Evolutionary conservation across 2,888 invertebrate species (phyloP), one percentile per base, ranked within the genome.

Genomic region (Coenonympha arcania): DNA sequence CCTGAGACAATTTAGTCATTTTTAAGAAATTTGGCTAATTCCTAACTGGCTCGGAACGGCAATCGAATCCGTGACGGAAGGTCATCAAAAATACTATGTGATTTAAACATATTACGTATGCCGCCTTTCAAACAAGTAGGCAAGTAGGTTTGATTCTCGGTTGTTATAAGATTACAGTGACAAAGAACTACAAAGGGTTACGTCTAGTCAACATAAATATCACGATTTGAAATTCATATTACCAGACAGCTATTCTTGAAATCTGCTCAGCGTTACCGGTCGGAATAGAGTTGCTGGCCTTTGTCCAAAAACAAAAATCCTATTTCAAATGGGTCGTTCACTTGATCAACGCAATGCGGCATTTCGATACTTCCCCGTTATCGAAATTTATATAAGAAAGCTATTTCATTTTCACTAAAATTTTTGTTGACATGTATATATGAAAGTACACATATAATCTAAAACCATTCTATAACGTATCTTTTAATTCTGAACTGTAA

Each of bases 241-340:
- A 30, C 19, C n/a, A 20, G 30, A 42, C 11, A 42, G 42, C 42
- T 42, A 42, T 42, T 42, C 42, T 42, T 42, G 28, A 42, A 42
- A 31, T 42, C 11, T 30, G 30, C 19, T 11, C 42, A 42, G 18
- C 42, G 19, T 11, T 13, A 26, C 16, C 28, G 18, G 28, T 41
- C 6, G 20, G 19, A 42, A 42, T 42, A 28, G 37, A 18, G 46
- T 37, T 40, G 31, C 40, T 53, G 53, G 55, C 47, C 31, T 46
- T 19, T 42, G 31, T 50, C 48, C 46, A 47, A 48, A 9, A 45
- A 39, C 40, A 48, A 49, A 53, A 49, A 37, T 45, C 34, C 36
- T 36, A 46, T 46, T 53, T 49, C 42, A 53, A 49, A 45, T 46
- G 40, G 45, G 45, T 42, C 52, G 36, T 41, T 53, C 24, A 50